Evolutionary conservation across 2,797 vertebrate species (phyloP).

Genomic region (Falco columbarius): DNA sequence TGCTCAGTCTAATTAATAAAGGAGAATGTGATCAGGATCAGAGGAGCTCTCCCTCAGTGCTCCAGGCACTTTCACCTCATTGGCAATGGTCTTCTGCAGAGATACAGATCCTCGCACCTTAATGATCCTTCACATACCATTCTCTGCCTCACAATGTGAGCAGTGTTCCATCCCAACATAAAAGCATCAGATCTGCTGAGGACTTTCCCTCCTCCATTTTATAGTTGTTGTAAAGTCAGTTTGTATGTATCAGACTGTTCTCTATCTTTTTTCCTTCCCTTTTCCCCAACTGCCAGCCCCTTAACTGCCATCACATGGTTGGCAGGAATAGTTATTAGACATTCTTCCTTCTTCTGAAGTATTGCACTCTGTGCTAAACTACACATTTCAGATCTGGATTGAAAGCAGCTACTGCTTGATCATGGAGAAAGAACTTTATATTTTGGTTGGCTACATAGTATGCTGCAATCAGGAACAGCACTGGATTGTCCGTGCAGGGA

Average conservation of each 20-base stretch:
- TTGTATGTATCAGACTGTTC: background rate
- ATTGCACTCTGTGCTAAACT: background rate
- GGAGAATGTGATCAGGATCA: background rate
- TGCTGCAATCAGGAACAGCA: background rate
- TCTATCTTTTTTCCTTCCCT: background rate
- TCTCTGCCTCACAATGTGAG: background rate
- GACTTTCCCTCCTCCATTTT: background rate
- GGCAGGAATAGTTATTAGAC: background rate
- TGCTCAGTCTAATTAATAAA: background rate
- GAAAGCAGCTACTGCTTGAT: background rate
- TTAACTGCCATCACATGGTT: background rate
- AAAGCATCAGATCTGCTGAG: background rate
- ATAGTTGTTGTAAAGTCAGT: background rate
- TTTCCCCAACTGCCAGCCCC: background rate
- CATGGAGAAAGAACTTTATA: background rate
- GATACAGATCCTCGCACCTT: background rate
- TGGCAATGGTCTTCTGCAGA: background rate
- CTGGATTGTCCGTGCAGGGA: background rate
- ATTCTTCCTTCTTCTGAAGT: background rate
- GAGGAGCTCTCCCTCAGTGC: background rate
- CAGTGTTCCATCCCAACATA: background rate
- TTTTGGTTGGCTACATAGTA: background rate
- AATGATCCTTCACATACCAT: background rate
- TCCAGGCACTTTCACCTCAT: background rate
- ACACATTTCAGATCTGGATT: background rate